A percentile compares a stretch with the other conserved stretches of the same genome.
phyloP scores from a whole-genome alignment of 2,888 invertebrate genomes.

The Tenthredo scrophulariae region DNA sequence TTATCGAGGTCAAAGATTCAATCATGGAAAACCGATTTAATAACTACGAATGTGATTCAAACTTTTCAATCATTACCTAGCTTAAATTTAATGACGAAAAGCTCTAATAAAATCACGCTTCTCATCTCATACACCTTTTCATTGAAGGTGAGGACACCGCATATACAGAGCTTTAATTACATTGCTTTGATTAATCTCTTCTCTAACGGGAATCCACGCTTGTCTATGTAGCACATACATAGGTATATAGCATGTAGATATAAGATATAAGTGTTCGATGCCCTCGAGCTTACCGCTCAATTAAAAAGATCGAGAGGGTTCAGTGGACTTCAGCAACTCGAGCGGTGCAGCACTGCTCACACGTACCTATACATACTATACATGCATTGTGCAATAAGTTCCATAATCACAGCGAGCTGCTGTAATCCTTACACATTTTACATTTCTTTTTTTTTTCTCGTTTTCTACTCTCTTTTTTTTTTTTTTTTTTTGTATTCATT shows the following conservation, averaged over 20 bases:
- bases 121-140: no score
- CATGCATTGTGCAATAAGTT: constrained; percentile 16
- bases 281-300: constrained; percentile 42
- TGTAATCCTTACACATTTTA: not conserved
- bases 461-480: not conserved
- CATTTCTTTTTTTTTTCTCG: no score
- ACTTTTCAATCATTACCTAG: no score
- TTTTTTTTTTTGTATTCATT: not conserved
- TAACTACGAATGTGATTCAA: no score
- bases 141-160: no score
- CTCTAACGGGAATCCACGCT: not conserved
- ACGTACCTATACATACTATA: not conserved
- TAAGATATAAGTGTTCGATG: constrained; percentile 32
- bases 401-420: not conserved
- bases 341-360: not conserved
- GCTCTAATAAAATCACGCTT: no score
- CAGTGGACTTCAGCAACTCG: constrained; percentile 12
- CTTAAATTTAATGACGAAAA: no score
- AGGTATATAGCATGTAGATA: constrained; percentile 1
- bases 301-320: constrained; percentile 48
- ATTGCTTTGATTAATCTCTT: not conserved
- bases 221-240: not conserved
- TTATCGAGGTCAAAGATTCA: no score
- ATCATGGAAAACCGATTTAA: no score
- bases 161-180: not conserved